These are phyloP conservation scores for Myotis findleyi DNA, from an alignment of 2,797 vertebrate species.

Conservation along the genomic window DNA sequence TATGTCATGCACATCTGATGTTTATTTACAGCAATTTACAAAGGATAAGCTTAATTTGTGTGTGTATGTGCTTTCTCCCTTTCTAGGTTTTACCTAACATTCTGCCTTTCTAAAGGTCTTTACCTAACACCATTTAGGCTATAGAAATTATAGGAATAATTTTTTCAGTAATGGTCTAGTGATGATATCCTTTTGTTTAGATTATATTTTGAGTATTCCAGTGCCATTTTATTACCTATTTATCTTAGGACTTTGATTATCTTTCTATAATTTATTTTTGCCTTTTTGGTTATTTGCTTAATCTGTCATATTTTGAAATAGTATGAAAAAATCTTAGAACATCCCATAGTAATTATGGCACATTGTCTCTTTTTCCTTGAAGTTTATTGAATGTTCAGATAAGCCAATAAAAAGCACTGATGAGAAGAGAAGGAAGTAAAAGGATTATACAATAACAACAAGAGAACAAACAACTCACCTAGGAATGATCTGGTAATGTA, in stretches of 20 bases:
- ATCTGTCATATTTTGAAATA: constrained; percentile 44
- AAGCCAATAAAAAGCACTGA: constrained; percentile 12
- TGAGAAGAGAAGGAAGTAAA: constrained; percentile 36
- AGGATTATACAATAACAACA: background rate
- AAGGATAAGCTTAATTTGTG: background rate
- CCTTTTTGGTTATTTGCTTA: constrained; percentile 35
- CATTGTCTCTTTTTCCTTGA: constrained; percentile 49
- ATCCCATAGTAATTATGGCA: constrained; percentile 22
- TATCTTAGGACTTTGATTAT: background rate
- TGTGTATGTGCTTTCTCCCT: background rate
- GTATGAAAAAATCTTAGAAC: constrained; percentile 27
- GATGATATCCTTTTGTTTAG: constrained; percentile 37
- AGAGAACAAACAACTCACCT: background rate
- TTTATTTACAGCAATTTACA: background rate
- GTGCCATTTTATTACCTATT: background rate
- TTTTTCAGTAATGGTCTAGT: background rate
- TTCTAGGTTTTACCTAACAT: background rate
- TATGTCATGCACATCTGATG: background rate
- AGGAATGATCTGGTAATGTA: background rate
- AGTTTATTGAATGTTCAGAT: background rate
- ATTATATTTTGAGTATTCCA: background rate
- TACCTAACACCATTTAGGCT: background rate
- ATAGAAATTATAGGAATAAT: background rate
- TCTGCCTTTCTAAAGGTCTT: background rate
- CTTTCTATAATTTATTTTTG: background rate